phyloP scores from a whole-genome alignment of 1,140 invertebrate species.

The Drosophila sturtevanti region DNA sequence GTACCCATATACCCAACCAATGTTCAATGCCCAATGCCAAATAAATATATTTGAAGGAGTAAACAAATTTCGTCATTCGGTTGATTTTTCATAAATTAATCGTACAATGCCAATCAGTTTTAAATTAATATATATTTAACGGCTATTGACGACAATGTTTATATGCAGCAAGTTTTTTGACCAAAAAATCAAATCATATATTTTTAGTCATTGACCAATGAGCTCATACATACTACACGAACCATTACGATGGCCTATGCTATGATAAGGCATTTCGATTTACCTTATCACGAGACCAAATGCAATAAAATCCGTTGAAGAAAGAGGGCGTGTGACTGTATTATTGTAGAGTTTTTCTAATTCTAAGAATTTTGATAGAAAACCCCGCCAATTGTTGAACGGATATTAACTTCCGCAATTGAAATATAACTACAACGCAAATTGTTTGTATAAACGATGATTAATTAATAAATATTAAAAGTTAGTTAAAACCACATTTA shows the following conservation, averaged over 20 bases:
- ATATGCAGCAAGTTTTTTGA: conserved; percentile 43
- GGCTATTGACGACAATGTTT: conserved; percentile 21
- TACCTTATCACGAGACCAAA: conserved; percentile 3
- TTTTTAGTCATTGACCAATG: conserved; percentile 68
- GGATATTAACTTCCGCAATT: conserved; percentile 8
- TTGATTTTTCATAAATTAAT: conserved; percentile 69
- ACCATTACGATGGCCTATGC: background rate
- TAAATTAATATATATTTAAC: conserved; percentile 66
- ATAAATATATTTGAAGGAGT: conserved; percentile 1
- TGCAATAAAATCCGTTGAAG: conserved; percentile 43
- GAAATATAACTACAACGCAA: background rate
- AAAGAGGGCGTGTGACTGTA: conserved; percentile 46
- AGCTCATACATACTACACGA: conserved; percentile 51
- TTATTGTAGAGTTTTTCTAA: conserved; percentile 25
- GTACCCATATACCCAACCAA: no score
- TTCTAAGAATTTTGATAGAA: conserved; percentile 38
- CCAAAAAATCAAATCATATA: conserved; percentile 53
- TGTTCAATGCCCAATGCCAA: no score
- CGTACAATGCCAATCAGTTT: conserved; percentile 59
- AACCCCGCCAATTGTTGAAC: conserved; percentile 8
- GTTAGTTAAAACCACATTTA: background rate
- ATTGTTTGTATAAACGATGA: background rate
- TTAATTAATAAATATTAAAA: background rate
- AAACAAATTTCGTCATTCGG: conserved; percentile 68
- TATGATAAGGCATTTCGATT: conserved; percentile 25